Evolutionary conservation across 1,140 invertebrate genomes (phyloP).

Genomic region (Eulimnadia texana): DNA sequence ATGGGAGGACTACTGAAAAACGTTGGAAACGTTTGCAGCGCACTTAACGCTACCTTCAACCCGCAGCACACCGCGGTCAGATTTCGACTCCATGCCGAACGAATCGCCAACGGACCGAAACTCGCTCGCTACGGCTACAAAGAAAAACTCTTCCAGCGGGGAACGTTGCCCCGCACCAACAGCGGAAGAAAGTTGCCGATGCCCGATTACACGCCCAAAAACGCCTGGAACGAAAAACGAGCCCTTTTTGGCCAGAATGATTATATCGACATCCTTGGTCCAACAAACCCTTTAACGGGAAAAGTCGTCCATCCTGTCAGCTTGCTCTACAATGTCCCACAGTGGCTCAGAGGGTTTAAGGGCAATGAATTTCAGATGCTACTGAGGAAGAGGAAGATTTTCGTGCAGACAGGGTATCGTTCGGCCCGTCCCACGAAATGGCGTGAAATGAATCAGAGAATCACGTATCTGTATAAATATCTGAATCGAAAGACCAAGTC

Average conservation of each 20-base stretch:
- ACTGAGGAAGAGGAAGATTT: conserved; percentile 55
- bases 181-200: conserved; percentile 38
- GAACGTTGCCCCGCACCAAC: conserved; percentile 46
- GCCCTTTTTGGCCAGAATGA: conserved; percentile 90
- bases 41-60: neutral
- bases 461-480: conserved; percentile 53
- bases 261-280: conserved; percentile 85
- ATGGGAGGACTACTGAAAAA: neutral
- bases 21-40: neutral
- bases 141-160: conserved; percentile 45
- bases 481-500: conserved; percentile 59
- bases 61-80: conserved; percentile 34
- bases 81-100: conserved; percentile 51
- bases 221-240: conserved; percentile 55
- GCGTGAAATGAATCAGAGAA: conserved; percentile 52
- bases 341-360: conserved; percentile 70
- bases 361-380: conserved; percentile 62
- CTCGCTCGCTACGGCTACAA: conserved; percentile 52
- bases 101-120: conserved; percentile 39
- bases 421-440: conserved; percentile 54
- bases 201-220: conserved; percentile 50
- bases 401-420: conserved; percentile 39
- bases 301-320: conserved; percentile 61
- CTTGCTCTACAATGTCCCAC: conserved; percentile 66
- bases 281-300: conserved; percentile 26